Evolutionary conservation across 1,140 invertebrate genomes (phyloP).

Genomic region (Stenopsyche tienmushanensis): DNA sequence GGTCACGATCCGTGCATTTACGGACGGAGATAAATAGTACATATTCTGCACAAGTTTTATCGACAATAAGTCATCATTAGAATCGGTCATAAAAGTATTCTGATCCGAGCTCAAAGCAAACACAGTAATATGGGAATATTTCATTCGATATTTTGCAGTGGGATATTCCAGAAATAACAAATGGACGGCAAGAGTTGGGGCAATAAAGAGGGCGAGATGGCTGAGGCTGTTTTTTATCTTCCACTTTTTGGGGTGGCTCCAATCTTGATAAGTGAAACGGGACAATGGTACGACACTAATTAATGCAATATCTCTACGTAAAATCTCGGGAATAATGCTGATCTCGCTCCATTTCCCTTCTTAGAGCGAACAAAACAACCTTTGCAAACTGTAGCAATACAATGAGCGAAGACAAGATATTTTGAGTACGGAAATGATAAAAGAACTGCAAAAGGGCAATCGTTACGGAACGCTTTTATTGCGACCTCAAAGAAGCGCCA

Average conservation of each 20-base stretch:
- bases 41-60: slow-evolving; percentile 11
- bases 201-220: not conserved
- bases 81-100: slow-evolving; percentile 4
- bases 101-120: too few species aligned
- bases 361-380: too few species aligned
- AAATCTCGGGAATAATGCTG: slow-evolving; percentile 30
- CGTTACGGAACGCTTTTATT: too few species aligned
- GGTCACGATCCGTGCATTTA: not conserved
- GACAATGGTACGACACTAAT: slow-evolving; percentile 39
- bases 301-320: slow-evolving; percentile 37
- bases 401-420: too few species aligned
- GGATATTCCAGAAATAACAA: slow-evolving; percentile 21
- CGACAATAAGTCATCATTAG: slow-evolving; percentile 1
- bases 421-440: too few species aligned
- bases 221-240: slow-evolving; percentile 34
- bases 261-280: slow-evolving; percentile 37
- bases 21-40: slow-evolving; percentile 11
- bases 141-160: not conserved
- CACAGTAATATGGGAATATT: not conserved
- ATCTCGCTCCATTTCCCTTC: too few species aligned
- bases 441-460: too few species aligned
- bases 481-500: too few species aligned
- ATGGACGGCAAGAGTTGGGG: slow-evolving; percentile 5
- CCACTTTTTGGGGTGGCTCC: slow-evolving; percentile 31
- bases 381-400: too few species aligned